Conservation (phyloP, 2,113 vertebrate genomes). For the Epinephelus lanceolatus region DNA sequence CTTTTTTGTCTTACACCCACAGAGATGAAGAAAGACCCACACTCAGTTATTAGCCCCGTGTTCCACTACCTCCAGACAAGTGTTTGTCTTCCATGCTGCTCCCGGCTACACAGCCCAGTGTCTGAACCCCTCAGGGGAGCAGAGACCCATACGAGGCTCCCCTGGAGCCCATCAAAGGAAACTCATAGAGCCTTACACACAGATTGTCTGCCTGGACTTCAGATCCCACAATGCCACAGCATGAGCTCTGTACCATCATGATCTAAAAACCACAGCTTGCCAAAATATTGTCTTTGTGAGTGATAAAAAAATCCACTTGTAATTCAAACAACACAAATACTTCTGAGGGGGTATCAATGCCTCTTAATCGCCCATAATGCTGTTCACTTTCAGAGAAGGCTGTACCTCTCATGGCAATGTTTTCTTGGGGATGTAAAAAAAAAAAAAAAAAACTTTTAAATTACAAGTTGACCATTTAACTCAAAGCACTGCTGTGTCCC, state of each 20-base stretch:
- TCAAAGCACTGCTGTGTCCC: too few species aligned
- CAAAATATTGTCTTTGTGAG: background rate
- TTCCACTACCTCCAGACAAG: background rate
- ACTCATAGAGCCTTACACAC: background rate
- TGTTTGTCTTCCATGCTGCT: conserved; percentile 51
- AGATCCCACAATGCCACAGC: conserved; percentile 14
- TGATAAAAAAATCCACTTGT: background rate
- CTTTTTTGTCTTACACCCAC: too few species aligned
- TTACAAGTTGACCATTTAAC: too few species aligned
- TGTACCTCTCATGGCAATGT: background rate
- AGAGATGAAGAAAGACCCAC: too few species aligned
- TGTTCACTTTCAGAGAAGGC: background rate
- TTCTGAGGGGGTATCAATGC: too few species aligned
- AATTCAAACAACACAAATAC: too few species aligned
- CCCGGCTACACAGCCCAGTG: conserved; percentile 9
- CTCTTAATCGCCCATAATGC: background rate
- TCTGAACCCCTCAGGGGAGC: conserved; percentile 46
- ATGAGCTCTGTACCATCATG: background rate
- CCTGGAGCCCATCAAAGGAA: conserved; percentile 25
- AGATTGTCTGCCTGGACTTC: conserved; percentile 27
- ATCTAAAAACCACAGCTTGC: background rate
- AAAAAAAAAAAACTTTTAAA: background rate
- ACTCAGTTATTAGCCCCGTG: too few species aligned
- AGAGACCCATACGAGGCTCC: background rate
- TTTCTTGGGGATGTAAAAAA: background rate